Percentiles rank a stretch among this genome's conserved stretches.
These are phyloP conservation scores for Cercocebus atys DNA, from an alignment of 2,113 vertebrate genomes.

Conservation along the genomic window DNA sequence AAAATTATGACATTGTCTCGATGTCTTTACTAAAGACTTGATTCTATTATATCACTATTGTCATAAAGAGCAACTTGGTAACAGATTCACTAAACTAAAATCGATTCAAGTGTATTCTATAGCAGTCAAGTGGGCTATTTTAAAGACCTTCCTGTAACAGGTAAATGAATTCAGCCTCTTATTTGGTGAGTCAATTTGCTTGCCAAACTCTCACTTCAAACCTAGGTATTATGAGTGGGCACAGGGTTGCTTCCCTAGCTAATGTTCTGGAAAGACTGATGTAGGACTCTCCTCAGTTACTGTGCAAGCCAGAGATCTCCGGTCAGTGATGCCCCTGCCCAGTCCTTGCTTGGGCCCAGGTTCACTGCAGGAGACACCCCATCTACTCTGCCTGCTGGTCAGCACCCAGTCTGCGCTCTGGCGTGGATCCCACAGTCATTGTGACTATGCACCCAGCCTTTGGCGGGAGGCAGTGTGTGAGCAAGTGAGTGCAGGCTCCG, in stretches of 20 bases:
- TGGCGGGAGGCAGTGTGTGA: no score
- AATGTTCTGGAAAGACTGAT: not conserved
- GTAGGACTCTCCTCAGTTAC: no score
- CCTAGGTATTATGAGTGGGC: not conserved
- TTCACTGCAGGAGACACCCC: no score
- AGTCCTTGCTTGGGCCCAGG: no score
- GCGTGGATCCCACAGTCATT: accelerated
- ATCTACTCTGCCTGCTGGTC: no score
- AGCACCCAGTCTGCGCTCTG: no score
- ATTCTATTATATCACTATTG: not conserved
- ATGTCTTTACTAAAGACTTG: not conserved
- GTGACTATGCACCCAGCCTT: no score
- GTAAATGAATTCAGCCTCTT: not conserved
- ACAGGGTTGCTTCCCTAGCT: not conserved
- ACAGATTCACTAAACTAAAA: not conserved
- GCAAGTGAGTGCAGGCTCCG: no score
- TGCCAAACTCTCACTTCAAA: not conserved
- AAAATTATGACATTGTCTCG: not conserved
- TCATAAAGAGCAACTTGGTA: not conserved
- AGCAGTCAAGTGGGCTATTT: not conserved
- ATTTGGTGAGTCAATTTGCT: not conserved
- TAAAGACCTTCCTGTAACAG: not conserved
- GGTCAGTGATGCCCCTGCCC: no score
- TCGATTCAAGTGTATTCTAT: not conserved
- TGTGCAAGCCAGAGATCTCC: no score